Conservation (phyloP, 1,140 invertebrate genomes). For the Drosophila varians region DNA sequence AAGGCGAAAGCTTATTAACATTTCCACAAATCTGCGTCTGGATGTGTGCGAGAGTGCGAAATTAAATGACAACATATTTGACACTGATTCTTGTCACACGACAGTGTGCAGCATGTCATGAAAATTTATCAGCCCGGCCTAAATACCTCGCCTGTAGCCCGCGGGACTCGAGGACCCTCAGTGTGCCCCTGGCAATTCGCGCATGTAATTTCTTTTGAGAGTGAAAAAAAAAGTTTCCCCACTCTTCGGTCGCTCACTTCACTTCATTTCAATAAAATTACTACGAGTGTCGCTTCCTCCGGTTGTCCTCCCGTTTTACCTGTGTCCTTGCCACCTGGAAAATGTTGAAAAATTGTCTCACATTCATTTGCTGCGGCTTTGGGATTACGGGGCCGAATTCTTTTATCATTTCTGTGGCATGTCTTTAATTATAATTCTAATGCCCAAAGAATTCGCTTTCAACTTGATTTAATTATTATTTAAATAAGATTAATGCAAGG, state of each 20-base stretch:
- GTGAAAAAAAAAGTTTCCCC: slow-evolving; percentile 23
- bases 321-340: slow-evolving; percentile 28
- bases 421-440: slow-evolving; percentile 49
- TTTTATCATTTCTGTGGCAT: slow-evolving; percentile 32
- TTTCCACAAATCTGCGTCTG: slow-evolving; percentile 71
- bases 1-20: slow-evolving; percentile 73
- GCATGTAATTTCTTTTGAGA: slow-evolving; percentile 61
- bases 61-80: slow-evolving; percentile 83
- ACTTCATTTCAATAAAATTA: slow-evolving; percentile 65
- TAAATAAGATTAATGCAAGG: slow-evolving; percentile 7
- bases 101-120: slow-evolving; percentile 67
- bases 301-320: neutral
- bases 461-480: slow-evolving; percentile 28
- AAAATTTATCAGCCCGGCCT: slow-evolving; percentile 76
- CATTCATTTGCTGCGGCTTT: slow-evolving; percentile 19
- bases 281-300: slow-evolving; percentile 23
- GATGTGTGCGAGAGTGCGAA: slow-evolving; percentile 66
- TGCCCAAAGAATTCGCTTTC: slow-evolving; percentile 16
- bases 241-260: slow-evolving; percentile 28
- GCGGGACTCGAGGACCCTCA: neutral
- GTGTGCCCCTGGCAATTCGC: slow-evolving; percentile 38
- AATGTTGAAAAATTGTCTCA: slow-evolving; percentile 49
- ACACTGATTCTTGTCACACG: slow-evolving; percentile 80
- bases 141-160: slow-evolving; percentile 33
- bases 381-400: slow-evolving; percentile 19